Conservation (phyloP, 2,797 vertebrate genomes). For the Myotis daubentonii region DNA sequence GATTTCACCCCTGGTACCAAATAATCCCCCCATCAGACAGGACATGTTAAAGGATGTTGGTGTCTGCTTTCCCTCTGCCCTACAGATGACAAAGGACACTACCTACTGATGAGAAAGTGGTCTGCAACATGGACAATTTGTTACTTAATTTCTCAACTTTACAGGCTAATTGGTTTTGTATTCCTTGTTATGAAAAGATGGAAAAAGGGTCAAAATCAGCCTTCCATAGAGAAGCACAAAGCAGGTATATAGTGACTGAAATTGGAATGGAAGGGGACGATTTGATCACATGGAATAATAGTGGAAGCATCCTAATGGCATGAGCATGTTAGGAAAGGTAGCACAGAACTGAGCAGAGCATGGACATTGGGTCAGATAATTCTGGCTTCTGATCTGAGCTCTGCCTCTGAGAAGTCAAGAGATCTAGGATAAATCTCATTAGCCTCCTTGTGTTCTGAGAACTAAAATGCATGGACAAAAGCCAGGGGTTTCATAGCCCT, state of each 20-base stretch:
- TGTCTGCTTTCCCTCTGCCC: background rate
- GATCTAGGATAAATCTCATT: background rate
- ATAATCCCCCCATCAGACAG: background rate
- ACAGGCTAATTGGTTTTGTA: background rate
- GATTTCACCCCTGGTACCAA: background rate
- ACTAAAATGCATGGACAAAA: background rate
- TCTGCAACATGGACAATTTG: background rate
- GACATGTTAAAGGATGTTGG: background rate
- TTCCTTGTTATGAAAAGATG: background rate
- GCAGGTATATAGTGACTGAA: background rate
- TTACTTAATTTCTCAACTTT: background rate
- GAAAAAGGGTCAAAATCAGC: background rate
- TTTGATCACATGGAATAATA: background rate
- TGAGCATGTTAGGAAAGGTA: background rate
- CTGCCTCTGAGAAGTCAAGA: background rate
- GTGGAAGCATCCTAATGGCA: background rate
- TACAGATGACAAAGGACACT: background rate
- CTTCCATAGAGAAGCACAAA: background rate
- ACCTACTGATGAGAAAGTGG: background rate
- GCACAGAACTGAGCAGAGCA: background rate
- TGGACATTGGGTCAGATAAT: background rate
- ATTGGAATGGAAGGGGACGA: background rate
- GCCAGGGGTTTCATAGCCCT: fast-evolving
- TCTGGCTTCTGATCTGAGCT: background rate
- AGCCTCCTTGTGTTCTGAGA: fast-evolving